Conservation (phyloP, 2,888 invertebrate species). For the Lepidocyrtoides sp. region DNA sequence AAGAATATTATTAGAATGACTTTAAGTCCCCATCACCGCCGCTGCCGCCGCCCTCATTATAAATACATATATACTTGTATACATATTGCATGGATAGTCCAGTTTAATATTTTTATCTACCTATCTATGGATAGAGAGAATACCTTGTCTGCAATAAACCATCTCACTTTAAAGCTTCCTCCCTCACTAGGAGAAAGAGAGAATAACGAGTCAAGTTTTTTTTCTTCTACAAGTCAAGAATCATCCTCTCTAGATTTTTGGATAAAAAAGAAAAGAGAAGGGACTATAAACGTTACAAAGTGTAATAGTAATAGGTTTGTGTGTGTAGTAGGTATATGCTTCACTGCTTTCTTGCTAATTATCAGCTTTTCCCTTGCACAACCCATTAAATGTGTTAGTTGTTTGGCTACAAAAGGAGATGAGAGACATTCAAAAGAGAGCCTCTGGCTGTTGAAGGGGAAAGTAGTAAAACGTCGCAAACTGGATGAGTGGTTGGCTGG, state of each 20-base stretch:
- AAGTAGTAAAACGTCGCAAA: conserved; percentile 42
- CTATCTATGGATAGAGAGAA: background rate
- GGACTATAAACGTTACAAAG: conserved; percentile 25
- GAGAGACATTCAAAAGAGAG: conserved; percentile 43
- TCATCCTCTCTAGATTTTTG: conserved; percentile 74
- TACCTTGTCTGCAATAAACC: conserved; percentile 63
- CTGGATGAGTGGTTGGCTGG: conserved; percentile 13
- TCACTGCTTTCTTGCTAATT: conserved; percentile 69
- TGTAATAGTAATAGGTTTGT: conserved; percentile 48
- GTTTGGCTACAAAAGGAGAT: conserved; percentile 13
- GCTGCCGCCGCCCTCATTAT: background rate
- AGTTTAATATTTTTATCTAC: no score
- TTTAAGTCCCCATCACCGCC: no score
- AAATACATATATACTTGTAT: no score
- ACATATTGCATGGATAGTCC: no score
- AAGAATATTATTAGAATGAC: background rate
- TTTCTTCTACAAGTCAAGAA: conserved; percentile 61
- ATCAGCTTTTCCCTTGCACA: conserved; percentile 77
- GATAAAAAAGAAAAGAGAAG: conserved; percentile 56
- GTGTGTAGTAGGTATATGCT: conserved; percentile 4
- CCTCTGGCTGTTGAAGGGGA: conserved; percentile 41
- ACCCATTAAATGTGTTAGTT: conserved; percentile 73
- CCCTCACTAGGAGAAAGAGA: conserved; percentile 27
- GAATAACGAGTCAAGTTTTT: conserved; percentile 55
- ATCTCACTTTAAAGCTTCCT: conserved; percentile 53